Evolutionary conservation across 2,888 invertebrate species (phyloP).

Genomic region (Marasmarcha lunaedactyla): DNA sequence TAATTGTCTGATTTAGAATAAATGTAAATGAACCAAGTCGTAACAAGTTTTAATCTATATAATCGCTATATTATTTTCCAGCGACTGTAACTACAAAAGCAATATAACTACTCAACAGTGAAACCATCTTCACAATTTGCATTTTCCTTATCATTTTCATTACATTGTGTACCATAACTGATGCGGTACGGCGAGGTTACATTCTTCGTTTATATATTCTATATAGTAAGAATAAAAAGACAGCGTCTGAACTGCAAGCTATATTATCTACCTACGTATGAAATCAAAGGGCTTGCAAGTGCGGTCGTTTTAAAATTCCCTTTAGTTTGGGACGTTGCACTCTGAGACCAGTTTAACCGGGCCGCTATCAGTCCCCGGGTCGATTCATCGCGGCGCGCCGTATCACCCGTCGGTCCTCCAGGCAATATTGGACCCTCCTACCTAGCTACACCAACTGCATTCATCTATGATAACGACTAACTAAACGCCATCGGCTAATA

Average conservation of each 20-base stretch:
- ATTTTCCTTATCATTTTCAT: slow-evolving; percentile 33
- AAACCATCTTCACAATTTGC: slow-evolving; percentile 21
- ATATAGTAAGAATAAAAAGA: not conserved
- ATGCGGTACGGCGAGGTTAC: not conserved
- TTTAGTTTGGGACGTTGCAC: slow-evolving; percentile 68
- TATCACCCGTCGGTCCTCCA: slow-evolving; percentile 55
- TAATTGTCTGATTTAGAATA: too few relatives aligned
- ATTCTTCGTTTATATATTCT: not conserved
- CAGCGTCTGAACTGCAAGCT: not conserved
- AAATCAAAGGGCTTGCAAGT: slow-evolving; percentile 54
- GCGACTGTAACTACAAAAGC: not conserved
- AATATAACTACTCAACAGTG: not conserved
- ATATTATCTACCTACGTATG: slow-evolving; percentile 17
- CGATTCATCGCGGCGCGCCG: slow-evolving; percentile 56
- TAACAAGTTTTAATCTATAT: not conserved
- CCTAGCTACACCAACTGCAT: slow-evolving; percentile 24
- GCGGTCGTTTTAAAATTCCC: slow-evolving; percentile 60
- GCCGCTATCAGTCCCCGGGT: slow-evolving; percentile 59
- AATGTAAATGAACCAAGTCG: too few relatives aligned
- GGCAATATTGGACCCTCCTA: slow-evolving; percentile 32
- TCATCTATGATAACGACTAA: too few relatives aligned
- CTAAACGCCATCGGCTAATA: too few relatives aligned
- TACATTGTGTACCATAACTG: slow-evolving; percentile 22
- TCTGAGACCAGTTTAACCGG: slow-evolving; percentile 67
- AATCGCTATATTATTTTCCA: not conserved